Base-by-base conservation (phyloP, 1,140 invertebrate species). In the Microvelia longipes region DNA sequence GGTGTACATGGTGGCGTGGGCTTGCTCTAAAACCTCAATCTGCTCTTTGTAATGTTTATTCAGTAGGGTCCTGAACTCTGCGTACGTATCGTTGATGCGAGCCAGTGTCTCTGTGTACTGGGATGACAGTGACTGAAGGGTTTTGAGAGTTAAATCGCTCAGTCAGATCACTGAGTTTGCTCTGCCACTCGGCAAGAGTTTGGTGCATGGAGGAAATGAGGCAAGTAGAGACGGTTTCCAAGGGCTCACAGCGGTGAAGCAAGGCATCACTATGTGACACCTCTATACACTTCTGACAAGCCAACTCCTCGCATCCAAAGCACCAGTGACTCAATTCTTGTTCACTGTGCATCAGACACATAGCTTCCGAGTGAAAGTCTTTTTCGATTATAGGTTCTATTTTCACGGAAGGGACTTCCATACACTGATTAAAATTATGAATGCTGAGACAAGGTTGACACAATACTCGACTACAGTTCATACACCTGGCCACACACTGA, bases 361-460 rank as follows among this genome's bases (percentile, higher is more conserved):
- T 83, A 11, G 88, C 25, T n/a, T 26, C 27, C 1, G 14, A 11
- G 13, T 25, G 29, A 26, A 25, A 83, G 25, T 85, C 84, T 76
- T 90, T 90, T 68, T 89, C 84, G n/a, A n/a, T n/a, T n/a, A n/a
- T n/a, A 70, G 74, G 29, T 26, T 61, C 29, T 2, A 68, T 15
- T 71, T 72, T 71, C 60, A 71, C 74, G 24, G 76, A 75, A 25
- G 72, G n/a, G 50, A 74, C 73, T 61, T 75, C 73, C 5, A 80
- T 71, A 13, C 82, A 81, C 71, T 74, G 78, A 62, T 91, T 88
- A n/a, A 91, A 96, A 79, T 96, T 92, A 80, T 98, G 96, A 64
- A 94, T 94, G 86, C 95, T 96, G 74, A 95, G 92, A 85, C 96
- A 98, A 77, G 96, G 95, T 64, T 90, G 86, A 81, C 96, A 98